Base-by-base conservation (phyloP, 2,113 vertebrate genomes). In the Oncorhynchus gorbuscha region DNA sequence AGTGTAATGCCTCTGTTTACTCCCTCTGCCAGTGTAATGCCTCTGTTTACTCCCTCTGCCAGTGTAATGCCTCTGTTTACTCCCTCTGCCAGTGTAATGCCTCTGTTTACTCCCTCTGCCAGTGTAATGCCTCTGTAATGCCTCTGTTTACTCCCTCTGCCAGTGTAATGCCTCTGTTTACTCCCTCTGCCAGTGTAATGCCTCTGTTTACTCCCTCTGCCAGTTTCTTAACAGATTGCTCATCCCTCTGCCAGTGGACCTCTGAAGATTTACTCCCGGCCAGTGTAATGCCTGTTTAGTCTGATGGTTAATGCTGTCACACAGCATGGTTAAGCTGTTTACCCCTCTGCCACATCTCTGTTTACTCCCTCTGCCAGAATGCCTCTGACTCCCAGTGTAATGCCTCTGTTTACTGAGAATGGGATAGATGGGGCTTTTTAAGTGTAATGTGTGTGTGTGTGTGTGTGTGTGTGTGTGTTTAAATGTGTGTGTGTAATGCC, bases 401-500 rank as follows among this genome's bases (percentile, higher is more conserved):
- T n/a, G n/a, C n/a, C n/a, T n/a, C n/a, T n/a, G n/a, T n/a, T n/a
- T n/a, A n/a, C 65, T 67, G 24, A 26, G 20, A 26, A 24, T 24
- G 24, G 22, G 22, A 64, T 64, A 26, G 51, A 55, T 55, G 51
- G 51, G 51, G 51, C 51, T 55, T 55, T 55, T 55, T 30, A 45
- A 45, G 87, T 58, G 79, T n/a, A n/a, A n/a, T 84, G 32, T 68
- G 66, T 68, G 66, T 68, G 30, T 67, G 65, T 65, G 30, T 35
- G 66, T 68, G 66, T 68, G 66, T 68, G 66, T 68, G 66, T 68
- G 66, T 68, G 66, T 69, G 39, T 22, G 22, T 22, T 22, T 71
- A 12, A n/a, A n/a, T n/a, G n/a, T n/a, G n/a, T n/a, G n/a, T n/a
- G n/a, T n/a, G n/a, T n/a, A n/a, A n/a, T n/a, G n/a, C n/a, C n/a